A percentile compares a stretch with the other conserved stretches of the same genome.
phyloP scores from a whole-genome alignment of 2,113 vertebrate species.

The Vireo altiloquus region DNA sequence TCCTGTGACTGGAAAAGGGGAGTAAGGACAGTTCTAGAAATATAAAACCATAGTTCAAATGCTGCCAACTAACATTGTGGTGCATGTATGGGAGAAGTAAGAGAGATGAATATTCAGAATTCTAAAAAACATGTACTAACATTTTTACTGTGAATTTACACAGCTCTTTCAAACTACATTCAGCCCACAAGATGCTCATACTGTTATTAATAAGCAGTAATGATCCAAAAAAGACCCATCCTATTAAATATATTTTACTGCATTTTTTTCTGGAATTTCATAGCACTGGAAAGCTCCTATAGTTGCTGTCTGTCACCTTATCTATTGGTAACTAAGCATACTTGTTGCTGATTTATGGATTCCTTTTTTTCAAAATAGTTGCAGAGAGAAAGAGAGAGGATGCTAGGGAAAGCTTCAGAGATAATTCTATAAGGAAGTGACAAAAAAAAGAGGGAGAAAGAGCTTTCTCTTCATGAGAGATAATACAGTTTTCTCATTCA shows the following conservation, averaged over 20 bases:
- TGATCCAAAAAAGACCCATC: neutral
- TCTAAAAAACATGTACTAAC: neutral
- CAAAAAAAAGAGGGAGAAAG: neutral
- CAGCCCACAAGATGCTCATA: fast-evolving
- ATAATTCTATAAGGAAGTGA: neutral
- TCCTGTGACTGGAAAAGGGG: conserved; percentile 29
- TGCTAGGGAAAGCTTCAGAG: neutral
- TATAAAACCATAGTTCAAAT: neutral
- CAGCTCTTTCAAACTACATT: neutral
- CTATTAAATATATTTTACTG: neutral
- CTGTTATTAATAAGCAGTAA: neutral
- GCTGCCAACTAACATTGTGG: neutral
- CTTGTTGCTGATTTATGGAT: neutral
- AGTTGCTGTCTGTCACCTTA: neutral
- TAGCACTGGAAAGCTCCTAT: neutral
- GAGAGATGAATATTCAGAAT: neutral
- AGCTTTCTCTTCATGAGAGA: neutral
- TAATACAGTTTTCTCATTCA: conserved; percentile 6
- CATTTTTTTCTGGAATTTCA: neutral
- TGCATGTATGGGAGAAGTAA: neutral
- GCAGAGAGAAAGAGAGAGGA: neutral
- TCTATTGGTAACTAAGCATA: neutral
- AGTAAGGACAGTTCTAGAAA: conserved; percentile 42
- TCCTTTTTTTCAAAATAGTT: neutral
- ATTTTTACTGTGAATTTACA: neutral